Base-by-base conservation (phyloP, 2,797 vertebrate genomes). In the Cyclopterus lumpus region DNA sequence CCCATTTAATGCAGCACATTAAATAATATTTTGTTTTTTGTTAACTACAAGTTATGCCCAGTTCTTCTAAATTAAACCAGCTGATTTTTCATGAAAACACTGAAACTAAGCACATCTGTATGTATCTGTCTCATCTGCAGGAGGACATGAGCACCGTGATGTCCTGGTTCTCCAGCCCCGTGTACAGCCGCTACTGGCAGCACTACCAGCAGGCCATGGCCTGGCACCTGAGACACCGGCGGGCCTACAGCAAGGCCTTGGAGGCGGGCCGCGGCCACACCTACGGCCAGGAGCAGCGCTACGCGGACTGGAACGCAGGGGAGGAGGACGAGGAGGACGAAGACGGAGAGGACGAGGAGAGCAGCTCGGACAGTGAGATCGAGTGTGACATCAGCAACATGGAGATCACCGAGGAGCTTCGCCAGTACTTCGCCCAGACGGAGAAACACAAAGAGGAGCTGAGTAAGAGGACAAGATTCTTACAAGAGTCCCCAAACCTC, bases 381-480 rank as follows among this genome's bases (percentile, higher is more conserved):
- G 98, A 97, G 62, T 98, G 94, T 20, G 96, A 99, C 9, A 85
- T 98, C 86, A 98, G 95, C 91, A 96, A 97, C 91, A 97, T 99
- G 97, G 97, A 97, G 84, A 99, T 99, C 93, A 98, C 96, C 0
- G 95, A 99, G 24, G 98, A 99, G 87, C 96, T 99, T 18, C 96
- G 97, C 5, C 93, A 98, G 88, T 99, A 96, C 88, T 99, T 99
- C 54, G 97, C 95, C 18, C 93, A 98, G 87, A 99, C 97, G 0
- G 97, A 99, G 84, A 92, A 83, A 40, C 98, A 99, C 92, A 87
- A 83, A 78, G 95, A 97, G 66, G 97, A 99, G 59, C 93, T 97
- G 22, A 96, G 97, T 99, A 93, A 96, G 98, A 95, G 20, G 32
- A 10, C 8, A 24, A 15, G 7, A 18, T 11, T 20, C 8, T 10